Conservation (phyloP, 2,797 vertebrate species). For the Semotilus atromaculatus region DNA sequence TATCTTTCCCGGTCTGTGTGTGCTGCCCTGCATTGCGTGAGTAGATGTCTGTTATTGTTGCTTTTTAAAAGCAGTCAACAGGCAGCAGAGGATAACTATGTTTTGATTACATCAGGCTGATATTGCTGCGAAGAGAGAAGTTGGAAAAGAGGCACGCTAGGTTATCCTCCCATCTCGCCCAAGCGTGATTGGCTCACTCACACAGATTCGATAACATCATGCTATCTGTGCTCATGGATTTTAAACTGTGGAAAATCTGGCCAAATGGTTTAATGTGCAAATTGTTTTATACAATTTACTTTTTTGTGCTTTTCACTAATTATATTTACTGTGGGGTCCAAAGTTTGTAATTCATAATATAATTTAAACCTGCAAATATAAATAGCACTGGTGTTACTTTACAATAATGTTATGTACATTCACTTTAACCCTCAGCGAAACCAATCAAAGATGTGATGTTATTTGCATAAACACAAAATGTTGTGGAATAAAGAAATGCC, state of each 20-base stretch:
- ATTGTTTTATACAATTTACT: background rate
- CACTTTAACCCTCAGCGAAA: background rate
- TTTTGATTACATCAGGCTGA: slow-evolving; percentile 75
- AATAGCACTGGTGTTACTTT: background rate
- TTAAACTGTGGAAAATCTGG: background rate
- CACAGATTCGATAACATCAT: slow-evolving; percentile 44
- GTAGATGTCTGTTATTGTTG: slow-evolving; percentile 72
- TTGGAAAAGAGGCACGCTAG: slow-evolving; percentile 67
- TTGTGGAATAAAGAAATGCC: background rate
- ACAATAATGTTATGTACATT: background rate
- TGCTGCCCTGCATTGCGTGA: slow-evolving; percentile 61
- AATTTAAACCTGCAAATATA: background rate
- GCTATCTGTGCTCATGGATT: slow-evolving; percentile 19
- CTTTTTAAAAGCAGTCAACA: slow-evolving; percentile 73
- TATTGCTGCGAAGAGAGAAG: slow-evolving; percentile 71
- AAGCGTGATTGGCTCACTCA: slow-evolving; percentile 65
- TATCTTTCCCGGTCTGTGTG: slow-evolving; percentile 54
- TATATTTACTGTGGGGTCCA: background rate
- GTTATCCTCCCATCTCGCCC: slow-evolving; percentile 70
- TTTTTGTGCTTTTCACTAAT: background rate
- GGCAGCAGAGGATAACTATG: slow-evolving; percentile 73
- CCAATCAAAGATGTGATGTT: background rate
- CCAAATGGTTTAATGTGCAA: background rate
- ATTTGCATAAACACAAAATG: background rate
- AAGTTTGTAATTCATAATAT: background rate